Conservation (phyloP, 2,113 vertebrate species). For the Patagioenas fasciata region DNA sequence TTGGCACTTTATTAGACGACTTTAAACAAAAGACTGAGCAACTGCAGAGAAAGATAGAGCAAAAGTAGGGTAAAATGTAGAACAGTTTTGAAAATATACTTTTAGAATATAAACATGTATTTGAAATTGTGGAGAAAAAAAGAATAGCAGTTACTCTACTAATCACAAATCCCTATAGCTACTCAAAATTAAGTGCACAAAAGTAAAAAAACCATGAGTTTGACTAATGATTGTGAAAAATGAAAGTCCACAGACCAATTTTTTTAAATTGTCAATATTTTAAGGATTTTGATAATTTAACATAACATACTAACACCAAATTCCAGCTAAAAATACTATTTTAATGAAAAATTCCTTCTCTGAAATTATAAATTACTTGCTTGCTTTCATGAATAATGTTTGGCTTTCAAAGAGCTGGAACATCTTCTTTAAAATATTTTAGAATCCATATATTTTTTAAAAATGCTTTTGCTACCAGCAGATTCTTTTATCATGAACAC, state of each 20-base stretch:
- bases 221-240: constrained; percentile 17
- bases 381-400: background rate
- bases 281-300: background rate
- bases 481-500: background rate
- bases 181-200: background rate
- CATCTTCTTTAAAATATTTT: background rate
- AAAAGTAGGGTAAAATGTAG: background rate
- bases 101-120: background rate
- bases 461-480: background rate
- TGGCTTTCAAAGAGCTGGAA: background rate
- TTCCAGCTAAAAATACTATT: background rate
- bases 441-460: background rate
- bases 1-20: background rate
- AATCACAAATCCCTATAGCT: constrained; percentile 6
- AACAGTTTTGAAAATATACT: background rate
- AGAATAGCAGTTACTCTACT: background rate
- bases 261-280: background rate
- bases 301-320: background rate
- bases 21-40: constrained; percentile 8
- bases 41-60: background rate
- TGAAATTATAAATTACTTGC: background rate
- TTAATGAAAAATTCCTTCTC: background rate
- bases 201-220: background rate
- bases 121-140: background rate
- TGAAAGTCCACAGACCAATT: background rate